phyloP scores from a whole-genome alignment of 2,113 vertebrate species.

The Odontesthes bonariensis region DNA sequence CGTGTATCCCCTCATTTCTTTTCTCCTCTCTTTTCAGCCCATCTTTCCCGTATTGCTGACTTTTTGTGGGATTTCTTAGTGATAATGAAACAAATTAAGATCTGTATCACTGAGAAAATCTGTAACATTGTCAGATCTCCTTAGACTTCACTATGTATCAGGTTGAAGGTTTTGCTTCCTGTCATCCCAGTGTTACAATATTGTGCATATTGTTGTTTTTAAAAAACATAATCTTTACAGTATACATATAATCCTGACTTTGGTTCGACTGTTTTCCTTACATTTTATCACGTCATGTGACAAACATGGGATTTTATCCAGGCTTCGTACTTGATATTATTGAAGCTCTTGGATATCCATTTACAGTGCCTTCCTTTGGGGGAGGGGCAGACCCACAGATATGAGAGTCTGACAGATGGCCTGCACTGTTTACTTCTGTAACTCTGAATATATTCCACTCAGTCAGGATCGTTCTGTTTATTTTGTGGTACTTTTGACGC shows the following conservation, averaged over 20 bases:
- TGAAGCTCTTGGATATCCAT: slow-evolving; percentile 45
- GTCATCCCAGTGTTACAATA: too few species aligned
- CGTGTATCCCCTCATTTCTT: neutral
- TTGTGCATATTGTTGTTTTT: slow-evolving; percentile 1
- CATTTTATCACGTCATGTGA: neutral
- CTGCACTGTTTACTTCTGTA: slow-evolving; percentile 48
- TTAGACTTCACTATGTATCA: neutral
- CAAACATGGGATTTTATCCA: neutral
- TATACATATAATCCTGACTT: neutral
- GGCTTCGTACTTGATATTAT: slow-evolving; percentile 1
- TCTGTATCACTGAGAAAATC: neutral
- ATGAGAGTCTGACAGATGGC: slow-evolving; percentile 73
- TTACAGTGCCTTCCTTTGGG: slow-evolving; percentile 26
- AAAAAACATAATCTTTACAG: slow-evolving; percentile 6
- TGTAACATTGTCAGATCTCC: neutral
- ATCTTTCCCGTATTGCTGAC: neutral
- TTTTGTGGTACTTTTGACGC: slow-evolving; percentile 17
- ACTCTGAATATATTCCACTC: slow-evolving; percentile 68
- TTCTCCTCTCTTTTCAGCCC: neutral
- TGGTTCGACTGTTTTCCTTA: slow-evolving; percentile 2
- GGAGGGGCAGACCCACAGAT: slow-evolving; percentile 48
- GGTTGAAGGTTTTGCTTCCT: neutral
- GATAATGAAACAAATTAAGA: neutral
- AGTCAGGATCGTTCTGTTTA: slow-evolving; percentile 34
- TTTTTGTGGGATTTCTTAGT: neutral